phyloP scores from a whole-genome alignment of 2,113 vertebrate species.

The Apus apus region DNA sequence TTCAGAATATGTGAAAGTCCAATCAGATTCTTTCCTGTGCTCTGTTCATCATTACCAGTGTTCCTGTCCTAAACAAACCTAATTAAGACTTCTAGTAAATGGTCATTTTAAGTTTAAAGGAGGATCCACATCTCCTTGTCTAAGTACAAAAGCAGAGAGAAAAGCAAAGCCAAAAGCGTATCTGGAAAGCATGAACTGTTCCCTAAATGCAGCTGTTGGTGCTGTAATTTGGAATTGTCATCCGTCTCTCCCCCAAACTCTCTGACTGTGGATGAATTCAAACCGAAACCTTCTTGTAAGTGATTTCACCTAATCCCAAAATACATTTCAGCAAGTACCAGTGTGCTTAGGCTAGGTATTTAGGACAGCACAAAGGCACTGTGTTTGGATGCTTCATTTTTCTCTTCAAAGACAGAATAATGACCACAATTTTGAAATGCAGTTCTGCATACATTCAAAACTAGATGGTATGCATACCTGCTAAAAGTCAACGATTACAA shows the following conservation, averaged over 20 bases:
- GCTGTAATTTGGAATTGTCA: background rate
- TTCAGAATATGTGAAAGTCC: background rate
- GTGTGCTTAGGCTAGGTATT: background rate
- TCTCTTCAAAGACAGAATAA: background rate
- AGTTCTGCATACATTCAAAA: background rate
- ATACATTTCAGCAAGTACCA: background rate
- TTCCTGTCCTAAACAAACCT: background rate
- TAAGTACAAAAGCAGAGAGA: background rate
- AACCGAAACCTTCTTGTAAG: background rate
- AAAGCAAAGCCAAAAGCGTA: background rate
- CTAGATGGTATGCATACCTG: background rate
- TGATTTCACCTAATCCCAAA: background rate
- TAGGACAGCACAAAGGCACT: background rate
- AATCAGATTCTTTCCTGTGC: background rate
- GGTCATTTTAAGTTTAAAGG: background rate
- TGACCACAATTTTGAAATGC: background rate
- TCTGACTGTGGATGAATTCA: background rate
- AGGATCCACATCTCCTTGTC: background rate
- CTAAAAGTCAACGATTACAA: background rate
- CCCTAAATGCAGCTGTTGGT: background rate
- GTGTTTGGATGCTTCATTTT: background rate
- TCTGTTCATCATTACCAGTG: background rate
- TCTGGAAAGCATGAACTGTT: background rate
- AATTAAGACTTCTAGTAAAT: background rate
- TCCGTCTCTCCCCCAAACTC: background rate